A percentile compares a stretch with the other conserved stretches of the same genome.
Conservation (phyloP, 1,140 invertebrate genomes). For the Leptoteleia sp. region DNA sequence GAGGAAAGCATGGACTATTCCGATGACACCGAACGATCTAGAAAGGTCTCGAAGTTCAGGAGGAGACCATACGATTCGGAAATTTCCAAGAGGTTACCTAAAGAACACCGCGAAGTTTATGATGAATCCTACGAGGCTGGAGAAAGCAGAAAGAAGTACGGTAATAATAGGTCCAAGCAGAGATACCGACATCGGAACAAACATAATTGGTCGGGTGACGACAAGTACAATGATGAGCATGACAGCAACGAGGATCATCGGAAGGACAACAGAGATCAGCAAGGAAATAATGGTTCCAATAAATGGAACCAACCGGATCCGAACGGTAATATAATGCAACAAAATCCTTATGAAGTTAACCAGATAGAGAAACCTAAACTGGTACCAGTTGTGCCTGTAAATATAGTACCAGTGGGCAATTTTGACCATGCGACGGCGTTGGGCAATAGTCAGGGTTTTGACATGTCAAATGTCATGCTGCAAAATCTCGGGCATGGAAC, state of each 20-base stretch:
- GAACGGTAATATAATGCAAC: slow-evolving; percentile 71
- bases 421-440: slow-evolving; percentile 78
- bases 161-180: slow-evolving; percentile 64
- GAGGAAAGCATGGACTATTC: slow-evolving; percentile 73
- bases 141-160: slow-evolving; percentile 63
- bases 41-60: slow-evolving; percentile 70
- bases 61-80: slow-evolving; percentile 68
- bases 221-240: slow-evolving; percentile 48
- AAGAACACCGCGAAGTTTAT: slow-evolving; percentile 73
- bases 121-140: slow-evolving; percentile 60
- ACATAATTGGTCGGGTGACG: slow-evolving; percentile 69
- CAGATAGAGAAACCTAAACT: slow-evolving; percentile 77
- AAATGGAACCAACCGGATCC: slow-evolving; percentile 74
- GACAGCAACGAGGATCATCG: slow-evolving; percentile 66
- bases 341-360: slow-evolving; percentile 70
- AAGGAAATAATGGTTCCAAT: slow-evolving; percentile 37
- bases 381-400: slow-evolving; percentile 73
- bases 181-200: slow-evolving; percentile 66
- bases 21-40: slow-evolving; percentile 72
- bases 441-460: slow-evolving; percentile 77
- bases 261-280: slow-evolving; percentile 40
- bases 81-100: slow-evolving; percentile 68
- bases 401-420: slow-evolving; percentile 73
- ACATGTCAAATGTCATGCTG: slow-evolving; percentile 75
- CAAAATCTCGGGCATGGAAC: slow-evolving; percentile 67